A percentile compares a stretch with the other conserved stretches of the same genome.
These are phyloP conservation scores for Sebastes ruberrimus DNA, from an alignment of 2,797 vertebrate species.

Conservation along the genomic window DNA sequence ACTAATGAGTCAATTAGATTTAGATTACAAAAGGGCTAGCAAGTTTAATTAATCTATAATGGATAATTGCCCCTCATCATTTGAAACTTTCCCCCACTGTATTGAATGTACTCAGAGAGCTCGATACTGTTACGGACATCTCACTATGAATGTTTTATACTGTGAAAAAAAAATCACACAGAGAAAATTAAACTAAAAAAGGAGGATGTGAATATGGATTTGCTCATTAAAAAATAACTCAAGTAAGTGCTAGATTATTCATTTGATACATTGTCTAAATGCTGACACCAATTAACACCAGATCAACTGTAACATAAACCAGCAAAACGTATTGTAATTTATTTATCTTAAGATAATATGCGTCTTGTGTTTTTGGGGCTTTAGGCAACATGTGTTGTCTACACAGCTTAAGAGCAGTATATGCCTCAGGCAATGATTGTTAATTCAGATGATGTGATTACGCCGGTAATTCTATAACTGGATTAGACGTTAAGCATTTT, in stretches of 20 bases:
- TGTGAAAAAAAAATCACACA: background rate
- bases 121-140: background rate
- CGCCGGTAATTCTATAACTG: background rate
- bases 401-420: slow-evolving; percentile 16
- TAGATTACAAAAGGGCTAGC: slow-evolving; percentile 74
- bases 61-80: slow-evolving; percentile 69
- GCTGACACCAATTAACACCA: slow-evolving; percentile 11
- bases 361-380: background rate
- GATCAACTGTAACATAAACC: background rate
- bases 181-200: background rate
- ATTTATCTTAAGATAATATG: background rate
- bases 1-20: slow-evolving; percentile 79
- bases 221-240: background rate
- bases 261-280: background rate
- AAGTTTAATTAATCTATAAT: slow-evolving; percentile 77
- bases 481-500: background rate
- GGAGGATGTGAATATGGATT: background rate
- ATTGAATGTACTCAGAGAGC: slow-evolving; percentile 11
- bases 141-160: slow-evolving; percentile 8
- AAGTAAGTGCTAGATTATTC: background rate
- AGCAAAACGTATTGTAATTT: background rate
- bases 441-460: background rate
- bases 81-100: slow-evolving; percentile 50
- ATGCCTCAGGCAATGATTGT: background rate
- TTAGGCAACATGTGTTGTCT: background rate